These are phyloP conservation scores for Bradypus variegatus DNA, from an alignment of 2,797 vertebrate genomes.

Conservation along the genomic window DNA sequence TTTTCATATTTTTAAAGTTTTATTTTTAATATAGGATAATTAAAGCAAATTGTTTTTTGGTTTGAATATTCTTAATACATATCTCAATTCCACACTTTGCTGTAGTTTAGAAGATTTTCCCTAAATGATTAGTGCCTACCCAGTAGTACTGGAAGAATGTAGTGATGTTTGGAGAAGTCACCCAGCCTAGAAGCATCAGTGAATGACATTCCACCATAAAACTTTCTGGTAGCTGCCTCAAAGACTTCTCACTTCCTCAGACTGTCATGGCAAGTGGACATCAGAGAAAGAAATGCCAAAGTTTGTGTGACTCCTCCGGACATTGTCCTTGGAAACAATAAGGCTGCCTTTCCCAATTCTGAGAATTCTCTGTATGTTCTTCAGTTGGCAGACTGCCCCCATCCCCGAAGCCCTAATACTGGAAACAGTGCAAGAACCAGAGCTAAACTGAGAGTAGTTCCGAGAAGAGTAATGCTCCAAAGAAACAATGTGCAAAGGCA, in stretches of 20 bases:
- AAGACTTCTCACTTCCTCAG: not conserved
- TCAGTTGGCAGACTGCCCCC: not conserved
- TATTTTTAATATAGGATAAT: slow-evolving; percentile 5
- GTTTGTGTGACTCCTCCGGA: not conserved
- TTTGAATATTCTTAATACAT: slow-evolving; percentile 19
- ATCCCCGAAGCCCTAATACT: not conserved
- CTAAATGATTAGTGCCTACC: not conserved
- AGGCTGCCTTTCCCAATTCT: not conserved
- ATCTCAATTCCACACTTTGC: not conserved
- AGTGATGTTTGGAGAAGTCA: not conserved
- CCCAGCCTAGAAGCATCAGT: not conserved
- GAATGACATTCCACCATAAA: not conserved
- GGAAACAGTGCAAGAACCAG: not conserved
- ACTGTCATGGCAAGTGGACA: not conserved
- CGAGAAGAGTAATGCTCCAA: not conserved
- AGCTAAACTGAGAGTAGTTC: not conserved
- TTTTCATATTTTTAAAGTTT: not conserved
- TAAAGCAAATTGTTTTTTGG: not conserved
- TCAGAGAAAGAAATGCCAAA: not conserved
- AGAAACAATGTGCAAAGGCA: not conserved
- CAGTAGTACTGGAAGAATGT: not conserved
- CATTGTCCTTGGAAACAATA: not conserved
- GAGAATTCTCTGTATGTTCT: not conserved
- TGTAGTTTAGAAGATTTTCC: not conserved
- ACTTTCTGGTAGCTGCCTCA: not conserved